Percentiles rank a stretch among this genome's conserved stretches.
phyloP scores from a whole-genome alignment of 2,113 vertebrate species.

The Anoplopoma fimbria region DNA sequence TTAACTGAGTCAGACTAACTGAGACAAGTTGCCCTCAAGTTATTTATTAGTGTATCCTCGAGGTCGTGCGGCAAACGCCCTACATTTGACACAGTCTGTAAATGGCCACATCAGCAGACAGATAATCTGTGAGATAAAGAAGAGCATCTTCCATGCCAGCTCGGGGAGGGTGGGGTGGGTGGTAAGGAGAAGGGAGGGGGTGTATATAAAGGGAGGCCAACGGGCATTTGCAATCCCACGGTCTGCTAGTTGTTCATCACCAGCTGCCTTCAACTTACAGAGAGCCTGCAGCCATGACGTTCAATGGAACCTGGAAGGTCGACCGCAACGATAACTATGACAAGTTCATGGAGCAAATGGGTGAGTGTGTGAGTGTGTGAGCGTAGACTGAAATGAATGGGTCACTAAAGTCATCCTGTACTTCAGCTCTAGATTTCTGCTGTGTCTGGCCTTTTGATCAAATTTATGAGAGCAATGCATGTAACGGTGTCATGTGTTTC shows the following conservation, averaged over 20 bases:
- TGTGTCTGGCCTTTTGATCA: not conserved
- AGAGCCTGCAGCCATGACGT: constrained; percentile 83
- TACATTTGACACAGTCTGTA: constrained; percentile 81
- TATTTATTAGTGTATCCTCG: constrained; percentile 70
- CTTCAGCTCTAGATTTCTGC: not conserved
- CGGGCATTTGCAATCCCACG: constrained; percentile 50
- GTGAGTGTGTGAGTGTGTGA: constrained; percentile 80
- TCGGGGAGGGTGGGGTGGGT: not conserved
- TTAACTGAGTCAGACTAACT: constrained; percentile 34
- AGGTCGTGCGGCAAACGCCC: constrained; percentile 47
- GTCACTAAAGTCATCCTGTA: not conserved
- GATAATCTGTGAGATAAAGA: constrained; percentile 87
- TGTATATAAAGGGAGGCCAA: constrained; percentile 62
- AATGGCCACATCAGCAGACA: constrained; percentile 86
- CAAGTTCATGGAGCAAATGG: constrained; percentile 92
- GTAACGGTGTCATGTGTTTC: constrained; percentile 6
- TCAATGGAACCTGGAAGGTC: constrained; percentile 90
- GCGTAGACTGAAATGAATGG: not conserved
- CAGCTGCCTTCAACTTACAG: not conserved
- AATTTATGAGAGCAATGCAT: not conserved
- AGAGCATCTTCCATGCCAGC: constrained; percentile 77
- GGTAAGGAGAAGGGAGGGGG: constrained; percentile 5
- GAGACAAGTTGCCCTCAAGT: constrained; percentile 46
- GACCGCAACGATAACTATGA: constrained; percentile 91
- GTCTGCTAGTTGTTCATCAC: constrained; percentile 45